Conservation (phyloP, 2,888 invertebrate genomes). For the Drosophila hawaiiensis region DNA sequence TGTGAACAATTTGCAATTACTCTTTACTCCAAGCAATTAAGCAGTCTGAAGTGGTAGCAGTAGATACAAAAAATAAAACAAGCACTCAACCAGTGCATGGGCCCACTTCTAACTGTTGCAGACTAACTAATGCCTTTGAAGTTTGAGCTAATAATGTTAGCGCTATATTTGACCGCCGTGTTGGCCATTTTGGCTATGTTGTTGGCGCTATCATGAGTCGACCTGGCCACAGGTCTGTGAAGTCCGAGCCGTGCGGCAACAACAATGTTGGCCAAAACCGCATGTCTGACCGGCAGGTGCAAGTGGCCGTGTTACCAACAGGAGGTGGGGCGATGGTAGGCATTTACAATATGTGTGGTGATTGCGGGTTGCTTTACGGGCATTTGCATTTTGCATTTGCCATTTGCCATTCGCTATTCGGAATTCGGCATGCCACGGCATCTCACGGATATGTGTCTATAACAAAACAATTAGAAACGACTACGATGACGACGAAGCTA, state of each 20-base stretch:
- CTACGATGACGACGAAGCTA: slow-evolving; percentile 43
- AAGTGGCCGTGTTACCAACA: slow-evolving; percentile 51
- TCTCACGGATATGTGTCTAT: slow-evolving; percentile 78
- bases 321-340: background rate
- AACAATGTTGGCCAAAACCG: slow-evolving; percentile 63
- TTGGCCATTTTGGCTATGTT: slow-evolving; percentile 14
- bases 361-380: slow-evolving; percentile 46
- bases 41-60: slow-evolving; percentile 8
- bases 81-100: slow-evolving; percentile 14
- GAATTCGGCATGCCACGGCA: slow-evolving; percentile 52
- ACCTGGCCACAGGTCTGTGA: slow-evolving; percentile 24
- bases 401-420: slow-evolving; percentile 61
- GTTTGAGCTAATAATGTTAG: slow-evolving; percentile 69
- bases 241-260: slow-evolving; percentile 29
- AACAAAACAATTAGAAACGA: slow-evolving; percentile 78
- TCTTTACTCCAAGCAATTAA: slow-evolving; percentile 40
- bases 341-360: slow-evolving; percentile 74
- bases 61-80: background rate
- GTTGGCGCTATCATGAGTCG: slow-evolving; percentile 66
- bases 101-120: slow-evolving; percentile 1
- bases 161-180: slow-evolving; percentile 68
- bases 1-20: slow-evolving; percentile 36
- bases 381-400: slow-evolving; percentile 71
- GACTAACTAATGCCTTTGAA: background rate
- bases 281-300: slow-evolving; percentile 61